A percentile compares a stretch with the other conserved stretches of the same genome.
Conservation (phyloP, 2,797 vertebrate genomes). For the Sylvilagus floridanus region DNA sequence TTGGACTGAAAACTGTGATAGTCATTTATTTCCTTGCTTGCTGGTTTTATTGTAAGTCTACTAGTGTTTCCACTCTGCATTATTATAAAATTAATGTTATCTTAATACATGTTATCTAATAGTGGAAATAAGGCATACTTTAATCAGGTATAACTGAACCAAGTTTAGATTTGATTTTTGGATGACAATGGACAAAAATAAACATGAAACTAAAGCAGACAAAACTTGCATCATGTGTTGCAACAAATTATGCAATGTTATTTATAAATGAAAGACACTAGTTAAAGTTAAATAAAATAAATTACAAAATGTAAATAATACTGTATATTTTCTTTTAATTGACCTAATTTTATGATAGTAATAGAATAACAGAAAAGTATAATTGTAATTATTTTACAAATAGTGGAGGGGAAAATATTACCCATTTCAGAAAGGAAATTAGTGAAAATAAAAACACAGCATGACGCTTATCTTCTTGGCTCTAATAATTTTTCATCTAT, state of each 20-base stretch:
- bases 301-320: constrained; percentile 81
- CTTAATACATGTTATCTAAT: not conserved
- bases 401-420: constrained; percentile 82
- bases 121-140: not conserved
- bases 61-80: not conserved
- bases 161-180: not conserved
- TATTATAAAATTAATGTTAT: constrained; percentile 19
- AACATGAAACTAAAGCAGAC: constrained; percentile 24
- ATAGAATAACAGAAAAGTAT: constrained; percentile 81
- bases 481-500: constrained; percentile 63
- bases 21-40: not conserved
- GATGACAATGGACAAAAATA: not conserved
- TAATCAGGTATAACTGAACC: not conserved
- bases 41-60: not conserved
- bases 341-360: constrained; percentile 80
- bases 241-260: not conserved
- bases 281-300: constrained; percentile 81
- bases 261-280: constrained; percentile 72
- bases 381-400: constrained; percentile 86
- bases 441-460: constrained; percentile 73
- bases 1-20: not conserved
- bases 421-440: constrained; percentile 79
- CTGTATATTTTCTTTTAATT: constrained; percentile 85
- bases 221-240: constrained; percentile 56
- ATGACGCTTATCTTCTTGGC: constrained; percentile 15